These are phyloP conservation scores for Diphyllodes magnificus DNA, from an alignment of 2,113 vertebrate species.

Conservation along the genomic window DNA sequence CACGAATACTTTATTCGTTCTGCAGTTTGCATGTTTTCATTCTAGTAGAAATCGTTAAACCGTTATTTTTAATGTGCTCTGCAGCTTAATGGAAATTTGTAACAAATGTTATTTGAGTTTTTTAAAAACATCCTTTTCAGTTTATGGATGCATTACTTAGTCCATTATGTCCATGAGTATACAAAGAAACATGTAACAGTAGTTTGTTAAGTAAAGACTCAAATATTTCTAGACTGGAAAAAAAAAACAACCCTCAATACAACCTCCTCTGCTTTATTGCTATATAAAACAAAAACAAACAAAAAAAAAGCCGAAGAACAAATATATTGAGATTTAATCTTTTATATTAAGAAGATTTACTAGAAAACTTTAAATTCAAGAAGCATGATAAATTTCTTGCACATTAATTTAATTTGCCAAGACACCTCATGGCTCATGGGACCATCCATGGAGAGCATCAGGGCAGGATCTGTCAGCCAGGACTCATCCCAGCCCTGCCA, in stretches of 20 bases:
- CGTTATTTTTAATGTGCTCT: not conserved
- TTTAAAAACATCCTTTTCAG: not conserved
- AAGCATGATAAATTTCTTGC: not conserved
- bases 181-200: not conserved
- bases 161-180: not conserved
- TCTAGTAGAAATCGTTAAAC: not conserved
- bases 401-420: not conserved
- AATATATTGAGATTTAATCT: not conserved
- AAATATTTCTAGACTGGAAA: not conserved
- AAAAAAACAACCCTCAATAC: rapidly evolving
- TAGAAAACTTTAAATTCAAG: not conserved
- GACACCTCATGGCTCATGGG: not conserved
- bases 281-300: not conserved
- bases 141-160: not conserved
- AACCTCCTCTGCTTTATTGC: not conserved
- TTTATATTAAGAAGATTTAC: not conserved
- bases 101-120: not conserved
- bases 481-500: not conserved
- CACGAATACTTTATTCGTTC: not conserved
- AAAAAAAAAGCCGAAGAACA: not conserved
- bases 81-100: not conserved
- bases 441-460: no score
- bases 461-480: not conserved
- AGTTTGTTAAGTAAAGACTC: not conserved
- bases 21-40: not conserved